Conservation (phyloP, 2,888 invertebrate genomes). For the Clostera curtula region DNA sequence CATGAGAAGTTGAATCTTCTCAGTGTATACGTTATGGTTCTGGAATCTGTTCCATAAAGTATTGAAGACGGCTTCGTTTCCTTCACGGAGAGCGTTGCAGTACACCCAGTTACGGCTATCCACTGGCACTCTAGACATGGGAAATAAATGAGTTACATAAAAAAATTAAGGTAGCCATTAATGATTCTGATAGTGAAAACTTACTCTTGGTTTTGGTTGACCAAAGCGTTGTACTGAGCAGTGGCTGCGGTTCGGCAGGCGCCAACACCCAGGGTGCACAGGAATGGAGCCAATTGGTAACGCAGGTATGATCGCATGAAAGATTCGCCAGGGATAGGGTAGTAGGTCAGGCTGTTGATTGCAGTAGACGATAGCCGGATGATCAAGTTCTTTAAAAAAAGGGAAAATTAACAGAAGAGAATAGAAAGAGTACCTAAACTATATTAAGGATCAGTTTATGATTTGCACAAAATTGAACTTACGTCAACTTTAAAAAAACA, state of each 20-base stretch:
- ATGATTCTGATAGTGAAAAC: slow-evolving; percentile 16
- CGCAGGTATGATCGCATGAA: slow-evolving; percentile 58
- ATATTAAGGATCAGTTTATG: background rate
- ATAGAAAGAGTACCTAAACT: background rate
- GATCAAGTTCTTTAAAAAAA: slow-evolving; percentile 31
- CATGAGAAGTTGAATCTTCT: slow-evolving; percentile 78
- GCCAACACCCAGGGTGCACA: slow-evolving; percentile 36
- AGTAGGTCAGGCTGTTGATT: slow-evolving; percentile 39
- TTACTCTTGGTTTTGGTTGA: slow-evolving; percentile 26
- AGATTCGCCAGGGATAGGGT: slow-evolving; percentile 26
- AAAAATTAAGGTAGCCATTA: background rate
- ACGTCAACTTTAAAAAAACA: too few species aligned
- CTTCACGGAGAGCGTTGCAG: slow-evolving; percentile 82
- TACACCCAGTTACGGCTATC: slow-evolving; percentile 81
- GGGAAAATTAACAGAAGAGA: background rate
- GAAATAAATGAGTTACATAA: background rate
- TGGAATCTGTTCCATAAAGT: slow-evolving; percentile 78
- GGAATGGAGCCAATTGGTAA: slow-evolving; percentile 46
- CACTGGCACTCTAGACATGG: slow-evolving; percentile 44
- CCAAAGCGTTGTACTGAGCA: slow-evolving; percentile 31
- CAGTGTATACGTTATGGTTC: slow-evolving; percentile 77
- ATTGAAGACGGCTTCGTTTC: slow-evolving; percentile 77
- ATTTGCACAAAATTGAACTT: too few species aligned
- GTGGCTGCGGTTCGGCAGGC: slow-evolving; percentile 36
- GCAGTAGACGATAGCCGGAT: slow-evolving; percentile 34